Evolutionary conservation across 2,888 invertebrate species (phyloP).

Genomic region (Sceliomorpha sp.): DNA sequence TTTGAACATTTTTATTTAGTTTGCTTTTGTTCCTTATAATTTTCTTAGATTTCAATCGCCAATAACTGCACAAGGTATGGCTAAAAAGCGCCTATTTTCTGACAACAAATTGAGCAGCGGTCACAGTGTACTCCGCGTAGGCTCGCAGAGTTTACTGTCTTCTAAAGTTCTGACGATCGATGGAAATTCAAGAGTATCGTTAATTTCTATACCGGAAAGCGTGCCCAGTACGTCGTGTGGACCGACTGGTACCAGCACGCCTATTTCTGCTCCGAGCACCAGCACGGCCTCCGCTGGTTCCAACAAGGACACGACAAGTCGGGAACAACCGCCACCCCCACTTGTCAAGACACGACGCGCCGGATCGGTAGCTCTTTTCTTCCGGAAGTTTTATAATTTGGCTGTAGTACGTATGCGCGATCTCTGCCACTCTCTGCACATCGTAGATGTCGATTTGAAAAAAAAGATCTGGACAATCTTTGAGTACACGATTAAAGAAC

Average conservation of each 20-base stretch:
- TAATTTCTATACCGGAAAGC: too few relatives aligned
- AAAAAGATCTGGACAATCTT: constrained; percentile 98
- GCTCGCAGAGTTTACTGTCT: constrained; percentile 52
- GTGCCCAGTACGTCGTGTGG: constrained; percentile 61
- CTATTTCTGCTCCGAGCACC: constrained; percentile 18
- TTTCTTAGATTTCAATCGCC: constrained; percentile 86
- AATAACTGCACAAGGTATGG: constrained; percentile 79
- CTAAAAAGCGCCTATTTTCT: constrained; percentile 77
- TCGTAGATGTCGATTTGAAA: constrained; percentile 86
- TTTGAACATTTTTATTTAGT: too few relatives aligned
- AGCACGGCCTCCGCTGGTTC: constrained; percentile 37
- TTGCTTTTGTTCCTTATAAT: constrained; percentile 8
- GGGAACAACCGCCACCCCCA: constrained; percentile 62
- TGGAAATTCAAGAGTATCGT: constrained; percentile 57
- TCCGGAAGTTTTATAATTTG: constrained; percentile 92
- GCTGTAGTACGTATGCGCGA: constrained; percentile 95
- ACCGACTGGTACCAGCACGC: constrained; percentile 46
- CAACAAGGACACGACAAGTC: constrained; percentile 69
- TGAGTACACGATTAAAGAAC: constrained; percentile 92
- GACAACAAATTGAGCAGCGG: constrained; percentile 62
- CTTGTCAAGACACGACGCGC: constrained; percentile 84
- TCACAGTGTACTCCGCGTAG: constrained; percentile 57
- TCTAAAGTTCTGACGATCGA: constrained; percentile 63
- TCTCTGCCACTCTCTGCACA: constrained; percentile 89
- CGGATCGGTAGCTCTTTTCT: constrained; percentile 88